These are phyloP conservation scores for Bedellia somnulentella DNA, from an alignment of 2,888 invertebrate species.

Conservation along the genomic window DNA sequence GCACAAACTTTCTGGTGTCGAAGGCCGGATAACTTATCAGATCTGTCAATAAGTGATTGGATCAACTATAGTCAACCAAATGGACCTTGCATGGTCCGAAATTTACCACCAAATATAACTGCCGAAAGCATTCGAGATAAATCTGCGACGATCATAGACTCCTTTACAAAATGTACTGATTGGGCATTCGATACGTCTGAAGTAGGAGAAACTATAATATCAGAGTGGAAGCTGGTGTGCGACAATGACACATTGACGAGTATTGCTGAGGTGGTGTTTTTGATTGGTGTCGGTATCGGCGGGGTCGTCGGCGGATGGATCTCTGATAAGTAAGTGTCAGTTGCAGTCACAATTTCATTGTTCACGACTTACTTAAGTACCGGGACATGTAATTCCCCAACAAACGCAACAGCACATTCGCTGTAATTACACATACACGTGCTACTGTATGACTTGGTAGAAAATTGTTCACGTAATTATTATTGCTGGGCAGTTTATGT, in stretches of 20 bases:
- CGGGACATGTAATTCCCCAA: too few relatives aligned
- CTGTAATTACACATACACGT: too few relatives aligned
- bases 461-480: too few relatives aligned
- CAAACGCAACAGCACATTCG: too few relatives aligned
- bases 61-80: conserved; percentile 67
- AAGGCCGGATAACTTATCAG: conserved; percentile 56
- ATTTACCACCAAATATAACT: conserved; percentile 33
- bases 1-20: conserved; percentile 72
- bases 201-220: conserved; percentile 69
- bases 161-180: conserved; percentile 51
- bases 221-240: conserved; percentile 78
- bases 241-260: conserved; percentile 69
- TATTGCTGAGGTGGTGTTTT: conserved; percentile 76
- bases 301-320: conserved; percentile 78
- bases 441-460: too few relatives aligned
- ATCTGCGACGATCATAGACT: conserved; percentile 32
- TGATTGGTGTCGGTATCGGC: conserved; percentile 75
- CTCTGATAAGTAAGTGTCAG: conserved; percentile 64
- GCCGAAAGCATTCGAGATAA: conserved; percentile 33
- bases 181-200: conserved; percentile 65
- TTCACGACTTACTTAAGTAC: conserved; percentile 1
- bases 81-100: conserved; percentile 60
- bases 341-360: conserved; percentile 2
- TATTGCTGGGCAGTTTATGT: too few relatives aligned
- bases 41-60: conserved; percentile 62